Percentiles rank a stretch among this genome's conserved stretches.
Evolutionary conservation across 2,888 invertebrate species (phyloP).

Genomic region (Orchestes rusci): DNA sequence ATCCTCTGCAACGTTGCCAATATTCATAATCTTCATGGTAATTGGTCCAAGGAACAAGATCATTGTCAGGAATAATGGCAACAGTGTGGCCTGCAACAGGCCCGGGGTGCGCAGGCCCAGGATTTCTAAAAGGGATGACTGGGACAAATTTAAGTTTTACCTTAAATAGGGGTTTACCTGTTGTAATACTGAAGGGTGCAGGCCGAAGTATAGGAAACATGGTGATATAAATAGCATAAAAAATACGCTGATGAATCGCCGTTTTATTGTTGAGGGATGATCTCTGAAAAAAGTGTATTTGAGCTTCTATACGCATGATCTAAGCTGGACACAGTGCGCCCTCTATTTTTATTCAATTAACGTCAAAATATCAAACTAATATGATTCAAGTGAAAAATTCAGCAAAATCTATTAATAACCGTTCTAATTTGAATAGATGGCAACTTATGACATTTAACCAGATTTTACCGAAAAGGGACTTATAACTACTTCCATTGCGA

Average conservation of each 20-base stretch:
- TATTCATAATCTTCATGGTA: conserved; percentile 61
- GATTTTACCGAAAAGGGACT: too few species aligned
- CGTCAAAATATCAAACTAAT: too few species aligned
- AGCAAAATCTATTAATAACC: too few species aligned
- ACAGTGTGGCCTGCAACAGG: conserved; percentile 60
- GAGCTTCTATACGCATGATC: too few species aligned
- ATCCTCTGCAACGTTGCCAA: too few species aligned
- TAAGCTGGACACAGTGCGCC: too few species aligned
- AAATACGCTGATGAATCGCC: conserved; percentile 78
- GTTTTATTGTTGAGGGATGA: conserved; percentile 82
- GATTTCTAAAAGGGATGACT: conserved; percentile 59
- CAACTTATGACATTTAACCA: too few species aligned
- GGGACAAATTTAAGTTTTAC: conserved; percentile 29
- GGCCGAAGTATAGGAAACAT: conserved; percentile 65
- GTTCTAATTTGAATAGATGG: too few species aligned
- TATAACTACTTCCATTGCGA: too few species aligned
- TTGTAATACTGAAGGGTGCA: conserved; percentile 54
- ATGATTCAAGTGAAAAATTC: too few species aligned
- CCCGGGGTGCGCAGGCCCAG: conserved; percentile 73
- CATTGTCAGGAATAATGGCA: conserved; percentile 73
- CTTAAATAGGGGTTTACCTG: conserved; percentile 42
- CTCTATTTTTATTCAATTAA: too few species aligned
- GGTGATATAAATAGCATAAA: conserved; percentile 77
- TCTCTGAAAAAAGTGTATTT: conserved; percentile 71
- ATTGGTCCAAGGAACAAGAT: conserved; percentile 79